Evolutionary conservation across 2,113 vertebrate genomes (phyloP), one percentile per base, ranked within the genome.

Genomic region (Condylura cristata): DNA sequence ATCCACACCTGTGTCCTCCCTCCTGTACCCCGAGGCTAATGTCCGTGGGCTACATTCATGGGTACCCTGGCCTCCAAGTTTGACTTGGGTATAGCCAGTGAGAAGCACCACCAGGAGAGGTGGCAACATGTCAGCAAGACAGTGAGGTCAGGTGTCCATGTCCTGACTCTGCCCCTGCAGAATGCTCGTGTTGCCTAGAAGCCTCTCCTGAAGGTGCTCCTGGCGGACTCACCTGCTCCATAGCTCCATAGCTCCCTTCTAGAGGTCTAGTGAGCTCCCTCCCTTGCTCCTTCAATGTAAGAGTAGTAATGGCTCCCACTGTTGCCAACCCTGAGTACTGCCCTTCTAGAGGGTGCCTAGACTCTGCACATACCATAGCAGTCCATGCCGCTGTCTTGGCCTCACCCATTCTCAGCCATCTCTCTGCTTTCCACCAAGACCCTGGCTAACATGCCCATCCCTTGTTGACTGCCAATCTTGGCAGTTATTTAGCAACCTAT

Each of bases 401-500:
- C 20, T 46, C 32, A 18, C 39, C 76, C 37, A 32, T 24, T 70
- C 18, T 70, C 46, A 84, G 22, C 12, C 44, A 20, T 41, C 71
- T n/a, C n/a, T n/a, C n/a, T 85, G 39, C 32, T 90, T 75, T 58
- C 79, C 61, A 85, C 39, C 48, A 41, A 51, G 34, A 79, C 65
- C 44, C 71, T 72, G 1, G 58, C 63, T 53, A 53, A 74, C 68
- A 75, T 9, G 46, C 22, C 39, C 24, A 68, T 16, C 20, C 18
- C 30, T 17, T 58, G 5, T 18, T 81, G 39, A 39, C 37, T 51
- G 0, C 32, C 53, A 79, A 22, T 17, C 13, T 58, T 60, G 24
- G 0, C 20, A 78, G 18, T 13, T 87, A 26, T 82, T 87, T 65
- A 72, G 41, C 11, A 71, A 72, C 5, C 24, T 51, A 41, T 71